Evolutionary conservation across 2,888 invertebrate species (phyloP).

Genomic region (Resseliella maxima): DNA sequence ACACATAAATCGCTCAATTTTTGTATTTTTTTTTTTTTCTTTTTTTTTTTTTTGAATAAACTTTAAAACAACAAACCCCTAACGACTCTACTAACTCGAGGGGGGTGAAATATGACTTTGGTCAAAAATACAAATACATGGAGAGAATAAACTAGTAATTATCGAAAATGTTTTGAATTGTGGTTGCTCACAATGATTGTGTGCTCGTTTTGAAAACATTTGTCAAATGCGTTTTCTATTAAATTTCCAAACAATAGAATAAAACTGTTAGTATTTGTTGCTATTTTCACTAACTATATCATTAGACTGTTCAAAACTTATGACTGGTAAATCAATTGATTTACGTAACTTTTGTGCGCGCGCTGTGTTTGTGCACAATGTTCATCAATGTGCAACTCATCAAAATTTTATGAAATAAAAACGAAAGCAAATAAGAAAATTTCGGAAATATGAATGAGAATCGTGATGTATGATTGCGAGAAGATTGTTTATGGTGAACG

Average conservation of each 20-base stretch:
- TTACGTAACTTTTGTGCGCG: neutral
- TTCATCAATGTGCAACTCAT: constrained; percentile 9
- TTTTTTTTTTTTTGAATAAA: neutral
- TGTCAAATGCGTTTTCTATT: neutral
- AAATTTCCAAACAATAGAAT: neutral
- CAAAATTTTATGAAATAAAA: neutral
- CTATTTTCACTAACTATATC: neutral
- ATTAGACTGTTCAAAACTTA: constrained; percentile 25
- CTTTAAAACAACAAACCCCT: constrained; percentile 17
- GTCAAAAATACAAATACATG: too few relatives aligned
- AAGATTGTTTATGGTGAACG: neutral
- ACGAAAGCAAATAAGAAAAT: neutral
- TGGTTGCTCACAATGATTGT: constrained; percentile 4
- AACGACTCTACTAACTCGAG: neutral
- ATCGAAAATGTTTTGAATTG: constrained; percentile 20
- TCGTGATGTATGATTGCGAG: neutral
- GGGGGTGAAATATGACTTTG: neutral
- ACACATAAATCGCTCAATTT: constrained; percentile 36
- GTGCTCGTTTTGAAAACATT: neutral
- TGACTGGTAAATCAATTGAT: constrained; percentile 20
- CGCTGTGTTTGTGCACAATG: neutral
- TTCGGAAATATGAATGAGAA: neutral
- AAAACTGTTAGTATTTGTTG: neutral
- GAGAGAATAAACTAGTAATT: neutral
- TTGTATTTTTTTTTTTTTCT: too few relatives aligned